Conservation (phyloP, 2,113 vertebrate genomes). For the Anas platyrhynchos region DNA sequence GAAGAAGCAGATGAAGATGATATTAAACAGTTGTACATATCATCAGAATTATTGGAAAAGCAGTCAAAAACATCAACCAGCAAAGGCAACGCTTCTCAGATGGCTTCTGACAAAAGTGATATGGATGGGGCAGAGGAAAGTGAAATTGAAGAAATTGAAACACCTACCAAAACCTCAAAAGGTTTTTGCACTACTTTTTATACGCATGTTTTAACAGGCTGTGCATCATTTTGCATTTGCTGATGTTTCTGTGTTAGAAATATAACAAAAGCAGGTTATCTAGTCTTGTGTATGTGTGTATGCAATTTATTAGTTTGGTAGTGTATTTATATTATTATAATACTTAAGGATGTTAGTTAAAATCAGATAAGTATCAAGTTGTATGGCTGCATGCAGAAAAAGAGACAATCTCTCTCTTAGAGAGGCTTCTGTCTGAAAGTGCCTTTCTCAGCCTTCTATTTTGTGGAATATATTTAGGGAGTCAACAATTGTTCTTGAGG, state of each 20-base stretch:
- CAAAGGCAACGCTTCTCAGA: constrained; percentile 33
- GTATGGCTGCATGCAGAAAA: neutral
- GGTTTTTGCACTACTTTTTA: constrained; percentile 14
- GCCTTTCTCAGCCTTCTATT: neutral
- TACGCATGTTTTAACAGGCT: neutral
- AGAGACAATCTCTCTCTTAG: neutral
- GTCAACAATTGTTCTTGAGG: neutral
- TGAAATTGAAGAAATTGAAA: constrained; percentile 75
- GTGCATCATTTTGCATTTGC: neutral
- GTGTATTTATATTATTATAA: neutral
- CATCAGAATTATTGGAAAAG: constrained; percentile 46
- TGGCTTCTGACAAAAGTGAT: constrained; percentile 63
- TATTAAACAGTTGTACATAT: constrained; percentile 30
- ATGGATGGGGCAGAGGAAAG: constrained; percentile 75
- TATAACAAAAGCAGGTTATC: neutral
- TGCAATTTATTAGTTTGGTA: neutral
- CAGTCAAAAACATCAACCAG: neutral
- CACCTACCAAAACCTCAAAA: constrained; percentile 73
- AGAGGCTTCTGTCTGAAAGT: neutral
- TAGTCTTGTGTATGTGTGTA: neutral
- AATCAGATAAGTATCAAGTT: neutral
- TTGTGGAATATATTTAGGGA: neutral
- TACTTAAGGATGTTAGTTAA: neutral
- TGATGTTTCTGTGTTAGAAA: neutral
- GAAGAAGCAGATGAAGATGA: constrained; percentile 79